A percentile compares a stretch with the other conserved stretches of the same genome.
phyloP scores from a whole-genome alignment of 2,113 vertebrate genomes.

The Phaetusa simplex region DNA sequence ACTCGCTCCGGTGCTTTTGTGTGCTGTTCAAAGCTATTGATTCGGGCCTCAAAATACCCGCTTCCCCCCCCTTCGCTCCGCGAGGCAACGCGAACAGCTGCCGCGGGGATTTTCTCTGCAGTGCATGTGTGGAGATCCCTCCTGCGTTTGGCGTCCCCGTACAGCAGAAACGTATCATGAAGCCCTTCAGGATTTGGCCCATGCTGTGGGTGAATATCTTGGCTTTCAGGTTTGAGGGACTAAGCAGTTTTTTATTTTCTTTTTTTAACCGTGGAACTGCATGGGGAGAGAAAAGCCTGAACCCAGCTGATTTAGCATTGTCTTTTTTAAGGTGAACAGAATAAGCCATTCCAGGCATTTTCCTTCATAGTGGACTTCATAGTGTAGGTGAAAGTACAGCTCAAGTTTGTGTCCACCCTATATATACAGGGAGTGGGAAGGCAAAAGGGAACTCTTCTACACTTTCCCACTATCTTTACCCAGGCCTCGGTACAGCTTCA shows the following conservation, averaged over 20 bases:
- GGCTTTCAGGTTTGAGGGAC: slow-evolving; percentile 3
- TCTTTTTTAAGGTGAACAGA: background rate
- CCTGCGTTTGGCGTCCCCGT: background rate
- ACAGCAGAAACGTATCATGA: background rate
- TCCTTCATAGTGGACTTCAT: background rate
- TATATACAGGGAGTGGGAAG: background rate
- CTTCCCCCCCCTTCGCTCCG: background rate
- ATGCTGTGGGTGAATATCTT: slow-evolving; percentile 5
- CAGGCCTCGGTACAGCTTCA: background rate
- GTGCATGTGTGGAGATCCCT: slow-evolving; percentile 16
- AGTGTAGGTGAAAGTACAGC: background rate
- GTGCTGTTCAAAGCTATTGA: slow-evolving; percentile 20
- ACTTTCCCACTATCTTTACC: background rate
- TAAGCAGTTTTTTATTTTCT: slow-evolving; percentile 2
- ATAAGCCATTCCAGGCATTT: background rate
- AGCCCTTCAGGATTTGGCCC: slow-evolving; percentile 15
- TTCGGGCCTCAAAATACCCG: background rate
- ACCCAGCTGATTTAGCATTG: background rate
- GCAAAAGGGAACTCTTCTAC: background rate
- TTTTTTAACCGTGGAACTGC: background rate
- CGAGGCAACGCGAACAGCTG: background rate
- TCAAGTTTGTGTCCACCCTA: background rate
- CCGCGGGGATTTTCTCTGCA: slow-evolving; percentile 39
- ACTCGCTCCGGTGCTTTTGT: background rate
- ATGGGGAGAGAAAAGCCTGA: background rate